Base-by-base conservation (phyloP, 92 coral and sea anemone genomes). In the Heteractis magnifica region DNA sequence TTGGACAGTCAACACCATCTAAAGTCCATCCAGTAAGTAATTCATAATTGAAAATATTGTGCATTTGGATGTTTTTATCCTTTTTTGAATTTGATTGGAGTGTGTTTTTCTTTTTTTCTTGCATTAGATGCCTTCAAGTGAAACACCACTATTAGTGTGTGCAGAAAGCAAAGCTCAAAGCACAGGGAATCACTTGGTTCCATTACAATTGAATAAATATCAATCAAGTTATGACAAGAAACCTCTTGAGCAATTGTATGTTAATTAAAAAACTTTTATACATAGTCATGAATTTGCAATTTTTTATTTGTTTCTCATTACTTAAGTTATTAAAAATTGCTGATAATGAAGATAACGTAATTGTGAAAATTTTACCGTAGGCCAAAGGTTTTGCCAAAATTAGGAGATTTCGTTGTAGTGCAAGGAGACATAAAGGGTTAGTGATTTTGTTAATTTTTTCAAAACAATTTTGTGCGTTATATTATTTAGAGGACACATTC, bases 341-440 rank as follows among this genome's bases (percentile, higher is more conserved):
- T 52, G 11, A 4, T 19, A 56, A 4, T 53, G 71, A 16, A 18
- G 19, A 78, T 76, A 60, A 71, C 77, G 49, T 41, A 21, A 18
- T 65, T 10, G 18, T 72, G 74, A 10, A 16, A 53, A 70, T 64
- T 75, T 11, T 60, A 6, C 77, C 65, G 6, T 52, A 93, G 98
- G 65, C 74, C 87, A 52, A 84, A 75, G 87, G 88, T 87, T 79
- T 83, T 83, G 84, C 98, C 94, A 34, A 53, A 81, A 76, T 23
- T 91, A n/a, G 98, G 98, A 71, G 98, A 93, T 80, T 81, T 78
- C 80, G 94, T 93, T 14, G 91, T 89, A 58, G 87, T 89, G 6
- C 83, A 86, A 53, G 91, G 90, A 21, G 83, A 93, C 41, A 78
- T 93, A 8, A 80, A 87, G 72, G 97, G 97, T 93, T 62, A 16